A percentile compares a stretch with the other conserved stretches of the same genome.
These are phyloP conservation scores for Thripadectes ignobilis DNA, from an alignment of 2,797 vertebrate genomes.

Conservation along the genomic window DNA sequence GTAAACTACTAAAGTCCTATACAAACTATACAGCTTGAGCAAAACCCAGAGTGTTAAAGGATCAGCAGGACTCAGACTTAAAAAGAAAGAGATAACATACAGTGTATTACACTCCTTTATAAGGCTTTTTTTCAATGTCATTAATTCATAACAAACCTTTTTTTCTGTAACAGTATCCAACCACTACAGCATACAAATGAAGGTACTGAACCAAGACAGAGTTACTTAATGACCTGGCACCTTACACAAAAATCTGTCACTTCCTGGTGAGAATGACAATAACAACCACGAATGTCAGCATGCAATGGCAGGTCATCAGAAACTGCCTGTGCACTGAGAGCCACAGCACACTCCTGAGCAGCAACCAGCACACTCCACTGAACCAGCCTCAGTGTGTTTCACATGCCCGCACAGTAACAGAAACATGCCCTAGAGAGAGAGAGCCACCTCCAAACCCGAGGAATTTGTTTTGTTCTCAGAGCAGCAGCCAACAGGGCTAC, in stretches of 20 bases:
- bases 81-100: background rate
- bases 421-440: background rate
- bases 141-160: background rate
- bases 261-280: constrained; percentile 41
- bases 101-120: background rate
- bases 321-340: background rate
- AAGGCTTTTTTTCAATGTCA: background rate
- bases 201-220: constrained; percentile 31
- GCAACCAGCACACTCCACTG: background rate
- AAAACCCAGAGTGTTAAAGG: background rate
- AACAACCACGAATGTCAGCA: background rate
- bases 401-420: background rate
- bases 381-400: background rate
- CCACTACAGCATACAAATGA: constrained; percentile 4
- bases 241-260: constrained; percentile 22
- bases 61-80: background rate
- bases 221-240: constrained; percentile 26
- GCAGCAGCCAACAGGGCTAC: background rate
- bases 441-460: background rate
- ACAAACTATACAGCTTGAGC: background rate
- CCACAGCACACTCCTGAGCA: background rate
- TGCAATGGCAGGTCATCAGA: background rate
- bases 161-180: background rate
- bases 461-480: background rate
- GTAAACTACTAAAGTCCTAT: background rate